These are phyloP conservation scores for Melanotaenia pygmaea DNA, from an alignment of 2,797 vertebrate species.

Conservation along the genomic window DNA sequence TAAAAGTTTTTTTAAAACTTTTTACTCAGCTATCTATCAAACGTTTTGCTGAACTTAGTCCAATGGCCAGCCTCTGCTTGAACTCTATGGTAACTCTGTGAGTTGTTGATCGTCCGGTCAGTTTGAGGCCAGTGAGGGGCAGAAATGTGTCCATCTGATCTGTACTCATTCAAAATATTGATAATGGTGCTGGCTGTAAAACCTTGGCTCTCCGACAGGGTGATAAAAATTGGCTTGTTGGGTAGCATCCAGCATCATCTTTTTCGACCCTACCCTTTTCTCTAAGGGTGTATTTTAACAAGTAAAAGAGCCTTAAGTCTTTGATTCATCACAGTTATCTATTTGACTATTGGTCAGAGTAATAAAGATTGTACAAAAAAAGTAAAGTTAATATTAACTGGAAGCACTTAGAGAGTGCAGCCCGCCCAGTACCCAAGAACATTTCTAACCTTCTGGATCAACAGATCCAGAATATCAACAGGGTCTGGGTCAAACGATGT, in stretches of 20 bases:
- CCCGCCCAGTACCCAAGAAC: too few species aligned
- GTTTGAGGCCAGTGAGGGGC: not conserved
- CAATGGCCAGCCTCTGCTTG: not conserved
- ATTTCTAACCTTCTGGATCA: too few species aligned
- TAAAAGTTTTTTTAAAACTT: not conserved
- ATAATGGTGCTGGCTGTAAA: not conserved
- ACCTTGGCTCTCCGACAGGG: not conserved
- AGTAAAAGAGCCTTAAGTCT: too few species aligned
- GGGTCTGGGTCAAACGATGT: too few species aligned
- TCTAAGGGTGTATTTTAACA: not conserved
- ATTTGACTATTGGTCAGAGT: too few species aligned
- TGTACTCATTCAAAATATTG: conserved; percentile 16
- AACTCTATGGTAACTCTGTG: not conserved
- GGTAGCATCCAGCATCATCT: not conserved
- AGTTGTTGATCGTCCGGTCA: conserved; percentile 9
- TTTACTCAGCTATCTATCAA: not conserved
- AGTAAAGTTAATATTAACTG: too few species aligned
- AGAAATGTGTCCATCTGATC: conserved; percentile 7
- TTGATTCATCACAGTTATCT: not conserved
- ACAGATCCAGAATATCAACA: too few species aligned
- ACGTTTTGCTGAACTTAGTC: not conserved
- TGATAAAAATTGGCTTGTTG: not conserved
- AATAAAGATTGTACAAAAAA: too few species aligned
- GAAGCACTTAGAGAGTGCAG: too few species aligned
- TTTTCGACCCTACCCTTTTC: not conserved